A percentile compares a stretch with the other conserved stretches of the same genome.
Conservation (phyloP, 2,888 invertebrate species). For the Hirtodrosophila duncani region DNA sequence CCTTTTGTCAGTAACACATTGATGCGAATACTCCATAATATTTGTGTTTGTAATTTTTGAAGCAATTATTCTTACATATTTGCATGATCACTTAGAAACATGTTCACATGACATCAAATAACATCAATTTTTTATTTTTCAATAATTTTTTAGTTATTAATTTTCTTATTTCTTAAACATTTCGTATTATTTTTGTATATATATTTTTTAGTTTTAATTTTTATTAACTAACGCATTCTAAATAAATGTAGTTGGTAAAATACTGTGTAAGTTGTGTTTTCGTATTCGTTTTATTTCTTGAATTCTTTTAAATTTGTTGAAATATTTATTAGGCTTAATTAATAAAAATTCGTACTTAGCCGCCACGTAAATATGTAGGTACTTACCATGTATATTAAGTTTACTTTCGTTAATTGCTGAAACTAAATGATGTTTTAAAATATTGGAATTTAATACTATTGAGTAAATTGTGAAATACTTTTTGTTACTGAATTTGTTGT, state of each 20-base stretch:
- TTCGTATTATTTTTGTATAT: conserved; percentile 33
- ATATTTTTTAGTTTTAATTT: conserved; percentile 30
- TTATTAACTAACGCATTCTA: conserved; percentile 53
- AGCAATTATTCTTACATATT: conserved; percentile 56
- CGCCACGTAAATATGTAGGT: conserved; percentile 52
- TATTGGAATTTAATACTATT: conserved; percentile 53
- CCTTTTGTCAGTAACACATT: conserved; percentile 29
- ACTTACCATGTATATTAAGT: conserved; percentile 21
- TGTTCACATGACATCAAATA: conserved; percentile 33
- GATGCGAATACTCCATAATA: conserved; percentile 38
- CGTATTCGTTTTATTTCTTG: conserved; percentile 11
- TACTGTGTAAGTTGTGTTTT: conserved; percentile 42
- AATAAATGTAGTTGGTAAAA: conserved; percentile 49
- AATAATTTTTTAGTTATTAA: conserved; percentile 4
- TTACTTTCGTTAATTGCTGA: conserved; percentile 43
- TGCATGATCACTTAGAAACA: conserved; percentile 49
- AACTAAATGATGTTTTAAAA: conserved; percentile 42
- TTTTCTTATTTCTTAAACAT: conserved; percentile 3
- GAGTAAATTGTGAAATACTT: conserved; percentile 44
- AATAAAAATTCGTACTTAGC: conserved; percentile 72
- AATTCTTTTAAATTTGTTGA: conserved; percentile 39
- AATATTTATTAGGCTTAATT: conserved; percentile 61
- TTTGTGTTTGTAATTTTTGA: conserved; percentile 25
- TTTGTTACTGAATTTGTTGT: conserved; percentile 8
- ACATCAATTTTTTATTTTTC: conserved; percentile 15